Conservation (phyloP, 2,888 invertebrate species). For the Mimas tiliae region DNA sequence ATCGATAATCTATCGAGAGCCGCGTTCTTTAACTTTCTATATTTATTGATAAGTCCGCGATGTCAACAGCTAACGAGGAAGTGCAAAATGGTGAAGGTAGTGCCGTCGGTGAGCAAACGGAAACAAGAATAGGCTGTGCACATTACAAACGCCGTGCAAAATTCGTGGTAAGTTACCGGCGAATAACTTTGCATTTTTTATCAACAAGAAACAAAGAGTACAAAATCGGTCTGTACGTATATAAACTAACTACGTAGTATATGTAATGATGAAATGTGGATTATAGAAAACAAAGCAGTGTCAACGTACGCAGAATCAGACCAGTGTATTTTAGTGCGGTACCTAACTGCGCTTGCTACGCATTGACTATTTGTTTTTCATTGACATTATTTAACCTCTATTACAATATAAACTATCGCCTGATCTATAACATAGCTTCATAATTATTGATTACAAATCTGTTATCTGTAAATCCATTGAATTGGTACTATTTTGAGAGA, state of each 20-base stretch:
- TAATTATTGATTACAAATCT: conserved; percentile 9
- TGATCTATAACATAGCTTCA: background rate
- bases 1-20: conserved; percentile 19
- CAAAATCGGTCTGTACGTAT: conserved; percentile 59
- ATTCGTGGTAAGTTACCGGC: conserved; percentile 89
- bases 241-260: conserved; percentile 58
- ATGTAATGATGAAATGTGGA: conserved; percentile 38
- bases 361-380: conserved; percentile 8
- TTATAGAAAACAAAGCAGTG: conserved; percentile 35
- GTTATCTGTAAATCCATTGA: conserved; percentile 28
- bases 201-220: conserved; percentile 27
- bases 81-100: conserved; percentile 50
- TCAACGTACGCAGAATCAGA: conserved; percentile 29
- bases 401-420: background rate
- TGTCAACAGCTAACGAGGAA: conserved; percentile 64
- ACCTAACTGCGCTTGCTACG: background rate
- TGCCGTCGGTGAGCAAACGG: conserved; percentile 52
- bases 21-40: conserved; percentile 32
- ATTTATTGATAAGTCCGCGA: conserved; percentile 43
- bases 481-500: background rate
- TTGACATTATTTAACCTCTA: conserved; percentile 11
- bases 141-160: conserved; percentile 94
- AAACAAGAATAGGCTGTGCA: conserved; percentile 88
- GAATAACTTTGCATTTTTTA: conserved; percentile 3
- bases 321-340: conserved; percentile 23